A percentile compares a stretch with the other conserved stretches of the same genome.
These are phyloP conservation scores for Gymnoscopelus microlampas DNA, from an alignment of 2,797 vertebrate genomes.

Conservation along the genomic window DNA sequence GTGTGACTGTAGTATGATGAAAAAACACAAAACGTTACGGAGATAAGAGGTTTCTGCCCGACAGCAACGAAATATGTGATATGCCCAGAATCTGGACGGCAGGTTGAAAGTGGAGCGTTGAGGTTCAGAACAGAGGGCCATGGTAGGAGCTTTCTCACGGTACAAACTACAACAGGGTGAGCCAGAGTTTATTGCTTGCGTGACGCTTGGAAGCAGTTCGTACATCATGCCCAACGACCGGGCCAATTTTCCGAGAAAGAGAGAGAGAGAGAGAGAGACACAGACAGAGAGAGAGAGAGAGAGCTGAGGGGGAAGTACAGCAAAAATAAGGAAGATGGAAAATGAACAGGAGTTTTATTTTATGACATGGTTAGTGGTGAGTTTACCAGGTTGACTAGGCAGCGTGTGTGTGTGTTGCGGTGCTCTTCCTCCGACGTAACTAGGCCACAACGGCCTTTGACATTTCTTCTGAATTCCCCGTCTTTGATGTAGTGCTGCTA, in stretches of 20 bases:
- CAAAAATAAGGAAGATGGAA: conserved; percentile 31
- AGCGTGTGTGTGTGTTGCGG: conserved; percentile 27
- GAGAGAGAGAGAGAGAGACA: conserved; percentile 14
- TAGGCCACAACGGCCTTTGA: not conserved
- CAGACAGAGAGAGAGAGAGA: not conserved
- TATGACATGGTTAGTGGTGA: conserved; percentile 30
- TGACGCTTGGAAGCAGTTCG: conserved; percentile 42
- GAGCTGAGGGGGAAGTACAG: not conserved
- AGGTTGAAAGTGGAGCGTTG: too few relatives aligned
- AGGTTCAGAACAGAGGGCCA: not conserved
- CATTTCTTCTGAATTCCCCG: not conserved
- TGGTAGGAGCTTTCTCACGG: not conserved
- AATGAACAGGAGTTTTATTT: conserved; percentile 24
- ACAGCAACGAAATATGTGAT: too few relatives aligned
- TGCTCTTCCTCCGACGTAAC: too few relatives aligned
- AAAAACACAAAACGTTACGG: too few relatives aligned
- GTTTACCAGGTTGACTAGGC: conserved; percentile 41
- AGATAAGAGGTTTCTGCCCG: too few relatives aligned
- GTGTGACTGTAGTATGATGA: too few relatives aligned
- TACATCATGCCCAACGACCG: conserved; percentile 17
- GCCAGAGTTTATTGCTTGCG: conserved; percentile 39
- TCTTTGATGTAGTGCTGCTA: not conserved
- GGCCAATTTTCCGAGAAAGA: conserved; percentile 45
- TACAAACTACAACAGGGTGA: conserved; percentile 21
- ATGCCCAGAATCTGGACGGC: too few relatives aligned